A percentile compares a stretch with the other conserved stretches of the same genome.
These are phyloP conservation scores for Maccullochella peelii DNA, from an alignment of 2,113 vertebrate species.

Conservation along the genomic window DNA sequence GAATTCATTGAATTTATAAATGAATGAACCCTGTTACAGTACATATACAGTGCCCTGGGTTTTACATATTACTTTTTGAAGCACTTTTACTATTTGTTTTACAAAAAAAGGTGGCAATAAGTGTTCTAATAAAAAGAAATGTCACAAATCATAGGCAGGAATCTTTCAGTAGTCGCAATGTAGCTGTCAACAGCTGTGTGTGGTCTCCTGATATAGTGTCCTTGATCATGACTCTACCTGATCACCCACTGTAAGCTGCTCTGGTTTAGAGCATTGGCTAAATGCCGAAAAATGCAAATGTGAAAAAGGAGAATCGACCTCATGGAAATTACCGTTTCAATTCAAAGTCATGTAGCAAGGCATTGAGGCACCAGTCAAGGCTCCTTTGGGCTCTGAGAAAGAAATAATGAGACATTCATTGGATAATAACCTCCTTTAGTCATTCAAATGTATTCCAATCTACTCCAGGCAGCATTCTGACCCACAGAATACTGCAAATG, in stretches of 20 bases:
- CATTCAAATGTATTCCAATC: slow-evolving; percentile 55
- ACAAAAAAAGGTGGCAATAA: background rate
- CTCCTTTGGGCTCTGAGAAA: slow-evolving; percentile 40
- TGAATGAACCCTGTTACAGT: background rate
- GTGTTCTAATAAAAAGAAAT: background rate
- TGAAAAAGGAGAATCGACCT: slow-evolving; percentile 31
- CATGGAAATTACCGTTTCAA: slow-evolving; percentile 49
- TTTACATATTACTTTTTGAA: background rate
- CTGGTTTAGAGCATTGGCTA: slow-evolving; percentile 12
- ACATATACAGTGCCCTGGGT: background rate
- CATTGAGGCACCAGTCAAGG: slow-evolving; percentile 34
- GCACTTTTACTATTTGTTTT: background rate
- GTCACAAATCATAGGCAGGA: background rate
- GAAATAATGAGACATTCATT: slow-evolving; percentile 59
- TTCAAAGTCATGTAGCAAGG: slow-evolving; percentile 45
- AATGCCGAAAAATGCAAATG: slow-evolving; percentile 45
- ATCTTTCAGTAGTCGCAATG: slow-evolving; percentile 5
- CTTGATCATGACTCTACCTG: slow-evolving; percentile 26
- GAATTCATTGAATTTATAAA: slow-evolving; percentile 7
- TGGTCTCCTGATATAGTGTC: slow-evolving; percentile 19
- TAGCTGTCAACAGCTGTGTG: slow-evolving; percentile 7
- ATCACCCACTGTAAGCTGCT: background rate
- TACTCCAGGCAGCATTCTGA: slow-evolving; percentile 47
- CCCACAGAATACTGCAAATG: slow-evolving; percentile 44
- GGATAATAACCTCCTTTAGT: slow-evolving; percentile 62